A percentile compares a stretch with the other conserved stretches of the same genome.
Conservation (phyloP, 2,797 vertebrate genomes). For the Nyctalus aviator region DNA sequence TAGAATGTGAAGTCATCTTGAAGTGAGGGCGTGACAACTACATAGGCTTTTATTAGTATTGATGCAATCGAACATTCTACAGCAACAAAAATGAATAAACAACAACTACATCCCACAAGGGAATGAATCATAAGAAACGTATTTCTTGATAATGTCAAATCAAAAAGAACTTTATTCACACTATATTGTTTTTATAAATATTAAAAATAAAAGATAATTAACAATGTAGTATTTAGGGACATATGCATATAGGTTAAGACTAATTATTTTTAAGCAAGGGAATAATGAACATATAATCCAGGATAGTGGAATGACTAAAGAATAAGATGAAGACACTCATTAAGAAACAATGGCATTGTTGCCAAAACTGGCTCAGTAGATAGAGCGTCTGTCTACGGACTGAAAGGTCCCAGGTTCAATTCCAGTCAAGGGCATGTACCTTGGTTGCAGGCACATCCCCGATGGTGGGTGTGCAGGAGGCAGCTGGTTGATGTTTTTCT, state of each 20-base stretch:
- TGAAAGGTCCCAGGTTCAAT: too few species aligned
- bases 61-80: background rate
- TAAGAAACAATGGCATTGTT: too few species aligned
- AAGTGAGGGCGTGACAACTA: too few species aligned
- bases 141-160: slow-evolving; percentile 17
- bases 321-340: background rate
- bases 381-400: too few species aligned
- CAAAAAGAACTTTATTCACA: background rate
- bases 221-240: background rate
- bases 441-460: too few species aligned
- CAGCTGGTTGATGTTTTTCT: too few species aligned
- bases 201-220: slow-evolving; percentile 23
- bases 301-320: background rate
- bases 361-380: too few species aligned
- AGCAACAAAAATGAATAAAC: slow-evolving; percentile 26
- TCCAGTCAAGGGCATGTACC: too few species aligned
- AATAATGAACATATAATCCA: background rate
- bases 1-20: too few species aligned
- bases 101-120: background rate
- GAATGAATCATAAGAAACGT: background rate
- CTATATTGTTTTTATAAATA: slow-evolving; percentile 5
- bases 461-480: too few species aligned
- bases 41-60: too few species aligned
- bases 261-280: background rate
- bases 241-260: background rate